These are phyloP conservation scores for Drosophila obscura DNA, from an alignment of 1,140 invertebrate species.

Conservation along the genomic window DNA sequence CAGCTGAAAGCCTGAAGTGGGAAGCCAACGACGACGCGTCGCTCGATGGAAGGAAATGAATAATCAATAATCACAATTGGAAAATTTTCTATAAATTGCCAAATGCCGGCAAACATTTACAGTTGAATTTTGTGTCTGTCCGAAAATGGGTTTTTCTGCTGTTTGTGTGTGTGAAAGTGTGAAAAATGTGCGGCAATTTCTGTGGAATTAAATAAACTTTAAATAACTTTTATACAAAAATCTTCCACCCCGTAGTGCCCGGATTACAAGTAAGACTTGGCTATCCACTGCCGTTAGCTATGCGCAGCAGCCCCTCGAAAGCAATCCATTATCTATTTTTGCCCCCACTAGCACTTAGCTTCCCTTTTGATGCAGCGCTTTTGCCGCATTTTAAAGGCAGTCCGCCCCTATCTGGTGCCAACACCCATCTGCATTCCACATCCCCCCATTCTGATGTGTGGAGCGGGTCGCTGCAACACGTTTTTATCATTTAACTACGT, in stretches of 20 bases:
- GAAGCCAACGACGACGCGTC: not conserved
- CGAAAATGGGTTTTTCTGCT: conserved; percentile 33
- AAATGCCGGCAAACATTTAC: conserved; percentile 52
- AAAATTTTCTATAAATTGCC: conserved; percentile 76
- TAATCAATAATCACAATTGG: conserved; percentile 80
- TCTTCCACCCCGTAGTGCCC: no score
- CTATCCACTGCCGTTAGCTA: not conserved
- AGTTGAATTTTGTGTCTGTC: conserved; percentile 37
- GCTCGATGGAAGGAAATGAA: conserved; percentile 63
- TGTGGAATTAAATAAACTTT: conserved; percentile 16
- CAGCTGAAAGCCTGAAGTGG: conserved; percentile 14
- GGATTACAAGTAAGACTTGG: not conserved
- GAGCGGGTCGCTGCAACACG: conserved; percentile 48
- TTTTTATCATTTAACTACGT: conserved; percentile 74
- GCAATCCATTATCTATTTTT: conserved; percentile 65
- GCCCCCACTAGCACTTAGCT: conserved; percentile 60
- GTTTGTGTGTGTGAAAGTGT: not conserved
- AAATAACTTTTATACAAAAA: no score
- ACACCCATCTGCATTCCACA: not conserved
- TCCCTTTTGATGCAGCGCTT: conserved; percentile 42
- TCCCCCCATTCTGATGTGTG: not conserved
- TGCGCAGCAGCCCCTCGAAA: conserved; percentile 3
- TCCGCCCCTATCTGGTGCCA: not conserved
- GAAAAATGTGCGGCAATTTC: not conserved
- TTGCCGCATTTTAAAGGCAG: conserved; percentile 57